Conservation (phyloP, 2,113 vertebrate species). For the Dipodomys stephensi region DNA sequence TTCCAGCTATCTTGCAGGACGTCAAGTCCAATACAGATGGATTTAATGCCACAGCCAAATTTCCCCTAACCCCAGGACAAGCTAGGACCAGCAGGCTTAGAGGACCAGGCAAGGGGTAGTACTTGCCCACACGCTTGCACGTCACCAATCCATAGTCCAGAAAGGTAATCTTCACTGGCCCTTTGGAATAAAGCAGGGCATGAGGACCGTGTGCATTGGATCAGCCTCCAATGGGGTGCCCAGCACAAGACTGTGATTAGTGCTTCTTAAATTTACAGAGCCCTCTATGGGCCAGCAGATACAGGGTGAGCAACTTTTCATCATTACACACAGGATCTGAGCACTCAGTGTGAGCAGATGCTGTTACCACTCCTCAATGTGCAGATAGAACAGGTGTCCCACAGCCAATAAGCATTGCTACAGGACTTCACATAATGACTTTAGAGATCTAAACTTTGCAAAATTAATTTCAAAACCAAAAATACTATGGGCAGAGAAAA, state of each 20-base stretch:
- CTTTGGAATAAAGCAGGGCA: background rate
- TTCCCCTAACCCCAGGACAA: no score
- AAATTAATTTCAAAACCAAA: background rate
- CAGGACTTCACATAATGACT: background rate
- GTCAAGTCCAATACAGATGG: no score
- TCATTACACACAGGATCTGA: background rate
- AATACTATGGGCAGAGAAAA: background rate
- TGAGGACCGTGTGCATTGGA: rapidly evolving
- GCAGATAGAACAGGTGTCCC: background rate
- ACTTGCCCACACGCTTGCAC: background rate
- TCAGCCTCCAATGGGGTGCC: background rate
- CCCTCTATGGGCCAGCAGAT: rapidly evolving
- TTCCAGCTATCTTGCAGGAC: no score
- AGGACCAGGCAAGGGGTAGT: no score
- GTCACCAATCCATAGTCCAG: rapidly evolving
- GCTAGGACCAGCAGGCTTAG: no score
- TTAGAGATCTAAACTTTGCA: background rate
- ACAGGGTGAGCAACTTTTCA: background rate
- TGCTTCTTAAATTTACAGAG: background rate
- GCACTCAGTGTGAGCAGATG: no score
- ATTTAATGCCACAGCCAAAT: no score
- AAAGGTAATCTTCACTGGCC: background rate
- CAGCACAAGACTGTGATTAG: no score
- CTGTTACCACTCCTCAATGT: rapidly evolving
- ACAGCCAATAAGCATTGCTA: background rate